Evolutionary conservation across 2,113 vertebrate species (phyloP).

Genomic region (Silurus asotus): DNA sequence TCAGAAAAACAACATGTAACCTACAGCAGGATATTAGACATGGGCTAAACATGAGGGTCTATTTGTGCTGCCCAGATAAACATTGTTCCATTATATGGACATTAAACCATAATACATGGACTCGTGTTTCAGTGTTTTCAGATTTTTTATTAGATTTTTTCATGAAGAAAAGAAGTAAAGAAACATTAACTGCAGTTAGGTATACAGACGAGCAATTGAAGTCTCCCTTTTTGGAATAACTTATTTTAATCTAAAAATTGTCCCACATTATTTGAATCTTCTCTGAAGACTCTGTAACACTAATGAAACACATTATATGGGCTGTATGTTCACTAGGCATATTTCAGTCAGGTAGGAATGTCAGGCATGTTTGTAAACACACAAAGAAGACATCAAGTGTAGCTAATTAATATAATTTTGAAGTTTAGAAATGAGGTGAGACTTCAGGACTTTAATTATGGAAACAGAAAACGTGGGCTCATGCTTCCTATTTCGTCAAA

Average conservation of each 20-base stretch:
- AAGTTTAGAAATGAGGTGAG: background rate
- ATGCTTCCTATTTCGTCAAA: background rate
- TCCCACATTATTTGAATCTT: background rate
- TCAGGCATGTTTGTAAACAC: background rate
- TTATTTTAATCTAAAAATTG: background rate
- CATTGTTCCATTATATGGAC: too few relatives aligned
- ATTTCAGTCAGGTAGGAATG: background rate
- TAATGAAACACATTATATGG: background rate
- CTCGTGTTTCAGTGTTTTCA: background rate
- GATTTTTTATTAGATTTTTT: too few relatives aligned
- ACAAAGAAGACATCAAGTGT: background rate
- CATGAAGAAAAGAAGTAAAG: background rate
- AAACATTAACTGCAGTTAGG: background rate
- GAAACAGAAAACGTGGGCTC: background rate
- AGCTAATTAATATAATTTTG: background rate
- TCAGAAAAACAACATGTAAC: background rate
- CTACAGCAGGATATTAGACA: too few relatives aligned
- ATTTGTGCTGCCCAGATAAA: background rate
- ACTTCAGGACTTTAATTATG: conserved; percentile 34
- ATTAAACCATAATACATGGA: background rate
- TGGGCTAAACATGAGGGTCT: background rate
- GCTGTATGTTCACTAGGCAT: background rate
- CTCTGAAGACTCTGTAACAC: background rate
- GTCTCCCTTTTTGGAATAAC: background rate
- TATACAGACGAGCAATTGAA: background rate